These are phyloP conservation scores for Allolobophora icterica DNA, from an alignment of 2,888 invertebrate genomes.

Conservation along the genomic window DNA sequence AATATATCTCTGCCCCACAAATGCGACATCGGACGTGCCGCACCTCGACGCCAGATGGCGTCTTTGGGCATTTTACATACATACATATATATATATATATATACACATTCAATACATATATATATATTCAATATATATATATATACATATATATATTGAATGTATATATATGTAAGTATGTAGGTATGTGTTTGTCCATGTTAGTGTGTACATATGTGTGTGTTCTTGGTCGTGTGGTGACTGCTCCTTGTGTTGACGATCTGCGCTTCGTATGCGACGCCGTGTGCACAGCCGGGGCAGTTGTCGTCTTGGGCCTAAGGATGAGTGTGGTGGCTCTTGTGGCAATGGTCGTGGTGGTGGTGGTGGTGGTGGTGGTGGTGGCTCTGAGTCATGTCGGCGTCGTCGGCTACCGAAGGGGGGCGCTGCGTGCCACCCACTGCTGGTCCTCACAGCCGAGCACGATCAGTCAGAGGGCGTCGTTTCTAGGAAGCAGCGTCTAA, in stretches of 20 bases:
- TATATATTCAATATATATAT: neutral
- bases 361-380: neutral
- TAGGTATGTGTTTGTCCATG: too few species aligned
- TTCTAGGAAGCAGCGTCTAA: neutral
- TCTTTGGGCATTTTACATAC: neutral
- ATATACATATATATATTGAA: too few species aligned
- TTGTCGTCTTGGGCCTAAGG: neutral
- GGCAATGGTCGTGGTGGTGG: neutral
- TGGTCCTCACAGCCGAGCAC: neutral
- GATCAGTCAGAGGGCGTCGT: neutral
- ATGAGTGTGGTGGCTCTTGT: neutral
- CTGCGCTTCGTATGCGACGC: neutral
- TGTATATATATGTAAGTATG: too few species aligned
- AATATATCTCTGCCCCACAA: neutral
- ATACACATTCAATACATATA: neutral
- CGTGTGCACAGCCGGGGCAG: neutral
- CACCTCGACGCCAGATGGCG: neutral
- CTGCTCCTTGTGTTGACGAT: neutral
- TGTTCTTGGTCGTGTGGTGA: neutral
- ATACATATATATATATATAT: neutral
- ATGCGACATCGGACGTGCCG: neutral
- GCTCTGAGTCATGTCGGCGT: neutral
- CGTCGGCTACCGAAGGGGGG: neutral
- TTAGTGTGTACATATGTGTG: neutral
- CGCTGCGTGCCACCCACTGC: slow-evolving; percentile 3